Evolutionary conservation across 2,888 invertebrate species (phyloP), one percentile per base, ranked within the genome.

Genomic region (Aspidapion aeneum): DNA sequence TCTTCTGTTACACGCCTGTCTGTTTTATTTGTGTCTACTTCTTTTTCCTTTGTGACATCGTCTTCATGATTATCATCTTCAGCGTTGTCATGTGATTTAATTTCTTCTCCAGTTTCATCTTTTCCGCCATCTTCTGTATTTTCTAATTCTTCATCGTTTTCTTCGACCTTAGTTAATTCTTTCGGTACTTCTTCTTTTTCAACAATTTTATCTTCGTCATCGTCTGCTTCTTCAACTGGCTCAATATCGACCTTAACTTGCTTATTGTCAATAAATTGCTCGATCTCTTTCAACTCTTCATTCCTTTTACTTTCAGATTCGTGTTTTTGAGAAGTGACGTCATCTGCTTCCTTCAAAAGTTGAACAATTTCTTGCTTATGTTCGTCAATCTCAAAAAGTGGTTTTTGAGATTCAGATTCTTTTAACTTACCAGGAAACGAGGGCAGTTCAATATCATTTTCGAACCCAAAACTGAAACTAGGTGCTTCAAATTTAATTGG

Each of bases 1-100:
- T 68, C 65, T 57, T 67, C 57, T 51, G 20, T 52, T 35, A 7
- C 35, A 20, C 64, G 50, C 55, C 57, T 62, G 1, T 63, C 57
- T 21, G 60, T 57, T 5, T 63, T 61, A 18, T 69, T 58, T 18
- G 22, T 16, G 49, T 55, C 22, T 16, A 57, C 58, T 58, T 63
- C 66, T 18, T 35, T 51, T 19, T 65, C 57, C 49, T 61, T 48
- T 20, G 57, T 54, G 22, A 63, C 55, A 3, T 58, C 58, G 54
- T 59, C 57, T 58, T 64, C 62, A 55, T 56, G 49, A 55, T 58
- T 58, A 59, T 62, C n/a, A 63, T 55, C n/a, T 49, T 59, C 57
- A 18, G 63, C 48, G 9, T 54, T 60, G 18, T 52, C 22, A 49
- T n/a, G n/a, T n/a, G n/a, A 5, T n/a, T 56, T n/a, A 58, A 58